Base-by-base conservation (phyloP, 2,113 vertebrate genomes). In the Serranochromis macrocephalus region DNA sequence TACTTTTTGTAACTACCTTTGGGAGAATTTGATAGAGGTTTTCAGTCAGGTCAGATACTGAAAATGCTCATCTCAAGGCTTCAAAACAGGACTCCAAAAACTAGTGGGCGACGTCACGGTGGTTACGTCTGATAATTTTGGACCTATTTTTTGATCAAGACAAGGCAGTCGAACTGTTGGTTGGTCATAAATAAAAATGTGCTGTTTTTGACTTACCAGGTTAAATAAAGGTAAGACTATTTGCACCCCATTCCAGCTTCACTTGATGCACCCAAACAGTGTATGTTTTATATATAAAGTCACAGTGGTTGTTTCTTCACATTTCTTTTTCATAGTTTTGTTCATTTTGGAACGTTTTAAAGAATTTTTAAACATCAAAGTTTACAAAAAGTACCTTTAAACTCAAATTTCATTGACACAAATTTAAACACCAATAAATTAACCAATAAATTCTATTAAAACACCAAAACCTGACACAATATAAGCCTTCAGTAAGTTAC, bases 401-500 rank as follows among this genome's bases (percentile, higher is more conserved):
- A 51, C 5, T 83, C 36, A 55, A 63, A 87, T 33, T 29, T 82
- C 75, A 83, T 21, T 51, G 45, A 68, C 54, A 79, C 58, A 88
- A 85, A 53, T 57, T 42, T 55, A 29, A 54, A n/a, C 51, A 26
- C 68, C 4, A 31, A 51, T 79, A 61, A 49, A 84, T 51, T 31
- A 36, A 51, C 38, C 9, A 38, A 38, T 38, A 38, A 11, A 38
- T 82, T 87, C 63, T 68, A 2, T 7, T 85, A 54, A 82, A 87
- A 90, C n/a, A 83, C 75, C 79, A 89, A 87, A 87, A 81, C 51
- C 26, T 21, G 10, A 85, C 88, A 88, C 85, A 85, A 81, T 83
- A 57, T 8, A 53, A 80, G 55, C 83, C 63, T 86, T 83, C 58
- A 24, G 7, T 80, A 55, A 42, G 89, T 63, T 61, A 84, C 85